These are phyloP conservation scores for Stomatorhinus walkeri DNA, from an alignment of 2,797 vertebrate genomes.

Conservation along the genomic window DNA sequence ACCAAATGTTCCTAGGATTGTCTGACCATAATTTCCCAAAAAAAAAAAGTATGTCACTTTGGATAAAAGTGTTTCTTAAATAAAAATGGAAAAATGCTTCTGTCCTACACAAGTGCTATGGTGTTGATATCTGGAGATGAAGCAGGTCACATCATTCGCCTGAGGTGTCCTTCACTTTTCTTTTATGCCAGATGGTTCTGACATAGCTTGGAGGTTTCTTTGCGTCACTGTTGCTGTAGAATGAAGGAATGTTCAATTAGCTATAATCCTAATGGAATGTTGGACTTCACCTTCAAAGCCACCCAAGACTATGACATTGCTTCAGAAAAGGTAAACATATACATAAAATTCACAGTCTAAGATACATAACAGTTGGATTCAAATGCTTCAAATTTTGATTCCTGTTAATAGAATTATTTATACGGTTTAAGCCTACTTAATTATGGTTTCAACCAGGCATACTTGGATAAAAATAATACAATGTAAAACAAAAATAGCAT, in stretches of 20 bases:
- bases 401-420: neutral
- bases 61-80: neutral
- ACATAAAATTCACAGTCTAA: neutral
- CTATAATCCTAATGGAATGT: conserved; percentile 3
- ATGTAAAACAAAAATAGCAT: neutral
- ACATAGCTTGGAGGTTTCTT: neutral
- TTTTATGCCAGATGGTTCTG: neutral
- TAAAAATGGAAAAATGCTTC: neutral
- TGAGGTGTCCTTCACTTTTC: neutral
- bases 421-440: neutral
- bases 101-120: neutral
- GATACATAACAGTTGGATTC: neutral
- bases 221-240: neutral
- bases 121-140: neutral
- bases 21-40: neutral
- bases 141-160: neutral
- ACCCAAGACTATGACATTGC: neutral
- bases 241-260: neutral
- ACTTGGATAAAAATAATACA: neutral
- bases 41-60: neutral
- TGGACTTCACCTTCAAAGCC: neutral
- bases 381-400: neutral
- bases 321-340: neutral
- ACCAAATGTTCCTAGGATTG: neutral
- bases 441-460: neutral